Conservation (phyloP, 2,888 invertebrate species). For the Lepeophtheirus nordmannii region DNA sequence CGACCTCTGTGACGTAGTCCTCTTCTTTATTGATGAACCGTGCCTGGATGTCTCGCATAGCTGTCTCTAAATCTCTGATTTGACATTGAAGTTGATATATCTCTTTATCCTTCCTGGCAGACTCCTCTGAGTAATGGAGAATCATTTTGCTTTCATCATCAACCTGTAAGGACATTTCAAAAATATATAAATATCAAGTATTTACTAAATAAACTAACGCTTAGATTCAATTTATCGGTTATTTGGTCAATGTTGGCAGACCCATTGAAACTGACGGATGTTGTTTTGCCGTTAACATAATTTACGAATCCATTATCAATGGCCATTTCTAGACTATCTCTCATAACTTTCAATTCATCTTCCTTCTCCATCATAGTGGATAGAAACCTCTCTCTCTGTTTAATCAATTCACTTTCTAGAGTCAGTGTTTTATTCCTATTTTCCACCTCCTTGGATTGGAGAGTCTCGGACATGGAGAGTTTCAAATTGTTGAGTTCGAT, state of each 20-base stretch:
- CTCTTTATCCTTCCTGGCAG: conserved; percentile 62
- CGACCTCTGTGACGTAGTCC: conserved; percentile 38
- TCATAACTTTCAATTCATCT: conserved; percentile 47
- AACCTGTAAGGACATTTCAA: too few species aligned
- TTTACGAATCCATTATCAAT: conserved; percentile 9
- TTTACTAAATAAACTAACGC: neutral
- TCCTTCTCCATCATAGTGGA: conserved; percentile 65
- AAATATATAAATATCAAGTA: too few species aligned
- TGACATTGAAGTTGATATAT: conserved; percentile 53
- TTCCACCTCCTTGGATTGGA: neutral
- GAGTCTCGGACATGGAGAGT: neutral
- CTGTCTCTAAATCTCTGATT: conserved; percentile 44
- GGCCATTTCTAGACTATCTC: conserved; percentile 37
- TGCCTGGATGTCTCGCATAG: conserved; percentile 41
- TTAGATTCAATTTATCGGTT: neutral
- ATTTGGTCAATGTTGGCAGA: neutral
- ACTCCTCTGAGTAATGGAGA: conserved; percentile 65
- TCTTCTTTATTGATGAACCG: conserved; percentile 35
- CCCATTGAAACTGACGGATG: neutral
- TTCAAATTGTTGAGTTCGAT: neutral
- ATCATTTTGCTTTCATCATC: conserved; percentile 34
- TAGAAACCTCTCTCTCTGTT: conserved; percentile 64
- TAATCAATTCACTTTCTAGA: conserved; percentile 37
- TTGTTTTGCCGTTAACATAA: neutral
- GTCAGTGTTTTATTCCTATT: neutral